Base-by-base conservation (phyloP, 1,140 invertebrate species). In the Heliconius hewitsoni region DNA sequence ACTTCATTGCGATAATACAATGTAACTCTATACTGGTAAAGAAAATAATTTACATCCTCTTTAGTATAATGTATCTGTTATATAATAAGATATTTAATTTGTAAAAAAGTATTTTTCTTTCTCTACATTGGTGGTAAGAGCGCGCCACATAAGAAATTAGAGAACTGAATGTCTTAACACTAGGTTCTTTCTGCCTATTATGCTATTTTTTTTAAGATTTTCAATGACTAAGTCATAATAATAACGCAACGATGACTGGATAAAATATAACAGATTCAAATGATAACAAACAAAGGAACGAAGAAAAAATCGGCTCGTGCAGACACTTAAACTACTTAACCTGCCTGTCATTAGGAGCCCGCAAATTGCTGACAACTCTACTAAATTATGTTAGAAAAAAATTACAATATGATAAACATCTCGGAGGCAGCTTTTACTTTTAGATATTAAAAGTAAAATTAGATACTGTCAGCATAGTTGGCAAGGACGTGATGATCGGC, bases 291-390 rank as follows among this genome's bases (percentile, higher is more conserved):
- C 78, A 79, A 71, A 74, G 52, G 50, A 71, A 74, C 5, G 57
- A 39, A 66, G 46, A 76, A 80, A 80, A 76, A 80, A 76, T 60
- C 70, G 23, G 78, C 78, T 80, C 78, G 78, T 79, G 78, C 78
- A 79, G 73, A 23, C 39, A 34, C 34, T 50, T 74, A 70, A 55
- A 52, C 78, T 74, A 73, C 71, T 80, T 50, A 57, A 27, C 3
- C 13, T 8, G 42, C 37, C 42, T 71, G 52, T 57, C 50, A 71
- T 73, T 80, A 80, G 19, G 66, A 76, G 39, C 27, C 50, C 78
- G 70, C 74, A 71, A 72, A 80, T 57, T 71, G 70, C 66, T 76
- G 78, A 80, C 78, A 75, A 76, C 73, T 76, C 1, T 27, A 13
- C 60, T 27, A 30, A 66, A 66, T 13, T 27, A 30, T 16, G 23